These are phyloP conservation scores for Caenorhabditis sp. DNA, from an alignment of 2,888 invertebrate genomes.

Conservation along the genomic window DNA sequence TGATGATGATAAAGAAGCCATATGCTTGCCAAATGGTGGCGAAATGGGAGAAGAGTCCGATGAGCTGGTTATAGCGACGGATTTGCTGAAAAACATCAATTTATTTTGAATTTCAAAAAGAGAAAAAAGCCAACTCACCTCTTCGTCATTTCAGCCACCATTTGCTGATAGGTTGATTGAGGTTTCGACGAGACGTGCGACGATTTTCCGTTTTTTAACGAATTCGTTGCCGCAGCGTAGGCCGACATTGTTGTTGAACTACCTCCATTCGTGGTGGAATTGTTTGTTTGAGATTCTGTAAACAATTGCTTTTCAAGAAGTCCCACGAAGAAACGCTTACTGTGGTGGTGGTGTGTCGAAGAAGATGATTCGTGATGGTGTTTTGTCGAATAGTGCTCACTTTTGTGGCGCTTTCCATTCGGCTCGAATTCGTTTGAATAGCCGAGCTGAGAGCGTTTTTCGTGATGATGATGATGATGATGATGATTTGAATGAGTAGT, in stretches of 20 bases:
- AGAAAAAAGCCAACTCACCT: constrained; percentile 19
- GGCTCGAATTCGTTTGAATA: not conserved
- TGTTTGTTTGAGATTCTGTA: not conserved
- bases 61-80: constrained; percentile 7
- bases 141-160: constrained; percentile 16
- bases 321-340: not conserved
- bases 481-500: too few species aligned
- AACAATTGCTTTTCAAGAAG: not conserved
- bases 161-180: constrained; percentile 17
- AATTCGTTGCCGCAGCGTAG: constrained; percentile 5
- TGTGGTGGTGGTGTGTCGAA: not conserved
- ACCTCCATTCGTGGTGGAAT: not conserved
- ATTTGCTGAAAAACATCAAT: constrained; percentile 7
- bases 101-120: not conserved
- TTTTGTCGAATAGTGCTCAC: not conserved
- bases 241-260: constrained; percentile 9
- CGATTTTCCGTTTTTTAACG: not conserved
- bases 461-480: not conserved
- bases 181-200: not conserved
- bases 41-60: not conserved
- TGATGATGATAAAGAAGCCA: not conserved
- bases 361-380: not conserved
- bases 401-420: not conserved
- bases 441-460: not conserved
- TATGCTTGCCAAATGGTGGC: not conserved